phyloP scores from a whole-genome alignment of 2,888 invertebrate species.

The Rhagonycha fulva region DNA sequence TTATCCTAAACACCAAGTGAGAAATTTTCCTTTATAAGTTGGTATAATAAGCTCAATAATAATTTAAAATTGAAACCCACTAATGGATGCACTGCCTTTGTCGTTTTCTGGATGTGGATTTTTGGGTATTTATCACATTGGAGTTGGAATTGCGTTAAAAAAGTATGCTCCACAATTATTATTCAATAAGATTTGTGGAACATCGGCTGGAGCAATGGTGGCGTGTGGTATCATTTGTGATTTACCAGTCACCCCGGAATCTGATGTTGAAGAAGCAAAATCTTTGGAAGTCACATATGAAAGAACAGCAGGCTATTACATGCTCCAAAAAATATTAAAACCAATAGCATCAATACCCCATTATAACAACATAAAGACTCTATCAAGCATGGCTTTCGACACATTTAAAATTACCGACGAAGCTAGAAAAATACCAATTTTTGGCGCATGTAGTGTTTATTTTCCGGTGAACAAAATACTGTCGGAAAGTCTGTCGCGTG shows the following conservation, averaged over 20 bases:
- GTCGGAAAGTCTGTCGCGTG: background rate
- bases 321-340: background rate
- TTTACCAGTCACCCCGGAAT: background rate
- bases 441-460: background rate
- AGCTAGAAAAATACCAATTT: background rate
- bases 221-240: background rate
- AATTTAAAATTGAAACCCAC: too few species aligned
- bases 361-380: background rate
- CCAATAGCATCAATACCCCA: background rate
- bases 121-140: background rate
- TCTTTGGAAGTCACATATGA: background rate
- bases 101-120: background rate
- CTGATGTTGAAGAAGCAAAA: background rate
- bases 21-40: too few species aligned
- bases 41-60: too few species aligned
- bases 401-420: background rate
- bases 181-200: background rate
- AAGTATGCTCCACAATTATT: background rate
- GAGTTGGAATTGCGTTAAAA: background rate
- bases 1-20: too few species aligned
- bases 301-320: background rate
- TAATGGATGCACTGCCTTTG: too few species aligned
- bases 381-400: background rate
- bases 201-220: background rate
- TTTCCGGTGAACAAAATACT: background rate